Evolutionary conservation across 1,140 invertebrate species (phyloP).

Genomic region (Trachymyrmex cornetzi): DNA sequence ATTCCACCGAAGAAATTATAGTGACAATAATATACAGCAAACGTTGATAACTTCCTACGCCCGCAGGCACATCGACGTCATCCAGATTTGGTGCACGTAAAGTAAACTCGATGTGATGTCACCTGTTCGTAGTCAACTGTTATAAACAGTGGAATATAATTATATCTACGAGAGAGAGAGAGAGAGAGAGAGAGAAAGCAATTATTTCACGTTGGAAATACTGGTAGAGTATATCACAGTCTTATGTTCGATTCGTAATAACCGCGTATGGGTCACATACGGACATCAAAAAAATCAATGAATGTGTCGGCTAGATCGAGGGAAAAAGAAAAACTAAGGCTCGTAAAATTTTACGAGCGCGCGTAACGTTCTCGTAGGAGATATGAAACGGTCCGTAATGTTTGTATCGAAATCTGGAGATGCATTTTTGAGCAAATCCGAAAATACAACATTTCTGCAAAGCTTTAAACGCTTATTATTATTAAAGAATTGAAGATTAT

Average conservation of each 20-base stretch:
- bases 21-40: constrained; percentile 4
- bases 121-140: constrained; percentile 27
- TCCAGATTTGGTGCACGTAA: constrained; percentile 34
- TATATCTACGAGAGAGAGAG: constrained; percentile 15
- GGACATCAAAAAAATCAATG: constrained; percentile 7
- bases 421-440: neutral
- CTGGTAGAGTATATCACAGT: neutral
- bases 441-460: neutral
- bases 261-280: neutral
- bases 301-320: neutral
- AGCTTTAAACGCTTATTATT: neutral
- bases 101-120: constrained; percentile 52
- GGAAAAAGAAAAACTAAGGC: neutral
- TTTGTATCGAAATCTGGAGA: neutral
- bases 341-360: constrained; percentile 33
- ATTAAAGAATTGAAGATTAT: constrained; percentile 2
- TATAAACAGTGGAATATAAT: constrained; percentile 46
- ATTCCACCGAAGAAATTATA: constrained; percentile 17
- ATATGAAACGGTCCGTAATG: constrained; percentile 1
- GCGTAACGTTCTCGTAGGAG: neutral
- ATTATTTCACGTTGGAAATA: constrained; percentile 41
- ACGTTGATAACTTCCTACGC: constrained; percentile 22
- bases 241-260: neutral
- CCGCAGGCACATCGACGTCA: constrained; percentile 12
- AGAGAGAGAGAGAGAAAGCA: constrained; percentile 31